Evolutionary conservation across 37 sponge, comb jelly and placozoan genomes (phyloP).

Genomic region (Spongilla lacustris): DNA sequence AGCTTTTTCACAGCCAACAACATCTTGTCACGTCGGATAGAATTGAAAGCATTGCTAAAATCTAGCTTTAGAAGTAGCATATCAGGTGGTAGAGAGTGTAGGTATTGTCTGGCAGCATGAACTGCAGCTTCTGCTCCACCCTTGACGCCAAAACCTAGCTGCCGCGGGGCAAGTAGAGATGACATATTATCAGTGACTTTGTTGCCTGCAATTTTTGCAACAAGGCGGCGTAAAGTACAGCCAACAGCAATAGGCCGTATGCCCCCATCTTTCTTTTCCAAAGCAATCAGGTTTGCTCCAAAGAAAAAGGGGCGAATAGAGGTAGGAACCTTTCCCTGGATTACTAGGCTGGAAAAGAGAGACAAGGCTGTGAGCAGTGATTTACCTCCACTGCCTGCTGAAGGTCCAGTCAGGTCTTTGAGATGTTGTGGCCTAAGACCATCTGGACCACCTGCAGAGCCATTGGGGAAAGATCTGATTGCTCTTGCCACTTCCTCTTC

Average conservation of each 20-base stretch:
- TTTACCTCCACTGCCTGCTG: constrained; percentile 23
- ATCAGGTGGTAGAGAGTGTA: not conserved
- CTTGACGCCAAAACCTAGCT: constrained; percentile 24
- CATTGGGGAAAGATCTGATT: constrained; percentile 3
- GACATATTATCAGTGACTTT: not conserved
- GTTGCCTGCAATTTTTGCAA: constrained; percentile 22
- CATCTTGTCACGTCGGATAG: constrained; percentile 22
- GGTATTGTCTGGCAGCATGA: constrained; percentile 23
- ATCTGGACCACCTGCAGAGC: constrained; percentile 56
- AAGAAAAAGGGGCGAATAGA: constrained; percentile 32
- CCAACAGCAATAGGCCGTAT: constrained; percentile 61
- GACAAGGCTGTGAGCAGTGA: constrained; percentile 26
- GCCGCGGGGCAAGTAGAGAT: not conserved
- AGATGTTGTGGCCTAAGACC: constrained; percentile 50
- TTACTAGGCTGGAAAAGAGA: constrained; percentile 20
- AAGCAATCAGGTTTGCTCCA: constrained; percentile 48
- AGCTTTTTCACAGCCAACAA: constrained; percentile 10
- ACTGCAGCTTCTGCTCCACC: constrained; percentile 25
- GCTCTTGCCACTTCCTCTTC: too few species aligned
- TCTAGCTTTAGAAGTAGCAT: constrained; percentile 6
- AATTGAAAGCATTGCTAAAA: constrained; percentile 28
- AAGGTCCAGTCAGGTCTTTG: constrained; percentile 13
- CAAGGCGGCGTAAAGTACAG: constrained; percentile 37
- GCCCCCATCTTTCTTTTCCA: constrained; percentile 48
- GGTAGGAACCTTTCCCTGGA: constrained; percentile 21